Conservation (phyloP, 2,797 vertebrate species). For the Pipistrellus kuhlii region DNA sequence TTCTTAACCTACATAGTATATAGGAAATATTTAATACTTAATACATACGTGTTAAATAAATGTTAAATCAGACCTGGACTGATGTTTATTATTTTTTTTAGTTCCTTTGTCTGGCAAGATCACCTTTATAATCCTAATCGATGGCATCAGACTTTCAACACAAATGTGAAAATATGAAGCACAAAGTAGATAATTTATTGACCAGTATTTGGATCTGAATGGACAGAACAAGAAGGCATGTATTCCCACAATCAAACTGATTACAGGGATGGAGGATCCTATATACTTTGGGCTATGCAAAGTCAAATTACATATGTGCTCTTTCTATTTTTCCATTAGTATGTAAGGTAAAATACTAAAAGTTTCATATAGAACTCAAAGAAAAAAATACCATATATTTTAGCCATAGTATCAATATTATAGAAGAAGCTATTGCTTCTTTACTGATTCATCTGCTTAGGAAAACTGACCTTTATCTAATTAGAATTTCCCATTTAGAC, state of each 20-base stretch:
- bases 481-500: background rate
- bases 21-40: background rate
- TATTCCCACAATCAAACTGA: background rate
- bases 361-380: background rate
- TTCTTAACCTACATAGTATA: background rate
- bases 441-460: background rate
- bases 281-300: background rate
- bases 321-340: background rate
- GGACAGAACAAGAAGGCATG: background rate
- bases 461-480: slow-evolving; percentile 51
- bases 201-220: background rate
- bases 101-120: background rate
- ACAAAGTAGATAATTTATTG: slow-evolving; percentile 11
- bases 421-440: background rate
- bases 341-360: background rate
- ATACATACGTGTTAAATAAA: background rate
- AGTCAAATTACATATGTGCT: background rate
- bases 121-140: background rate
- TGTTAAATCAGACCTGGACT: background rate
- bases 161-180: background rate
- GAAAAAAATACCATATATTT: background rate
- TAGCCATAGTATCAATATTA: background rate
- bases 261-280: background rate
- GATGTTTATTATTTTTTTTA: background rate
- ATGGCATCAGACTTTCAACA: background rate